Conservation (phyloP, 2,888 invertebrate species). For the Platycheirus rosarum region DNA sequence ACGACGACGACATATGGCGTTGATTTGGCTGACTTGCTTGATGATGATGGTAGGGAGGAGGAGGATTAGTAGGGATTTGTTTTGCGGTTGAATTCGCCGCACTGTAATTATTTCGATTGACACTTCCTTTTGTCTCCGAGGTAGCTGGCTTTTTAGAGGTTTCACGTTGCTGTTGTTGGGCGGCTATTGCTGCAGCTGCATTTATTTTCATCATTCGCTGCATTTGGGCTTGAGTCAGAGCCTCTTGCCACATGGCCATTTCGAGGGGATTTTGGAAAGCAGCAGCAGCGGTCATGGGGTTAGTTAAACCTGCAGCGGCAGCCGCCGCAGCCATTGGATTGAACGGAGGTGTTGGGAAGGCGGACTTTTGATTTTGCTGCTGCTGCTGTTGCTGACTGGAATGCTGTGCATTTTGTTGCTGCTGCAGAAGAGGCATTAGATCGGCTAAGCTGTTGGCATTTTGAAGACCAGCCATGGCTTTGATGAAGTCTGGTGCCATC, state of each 20-base stretch:
- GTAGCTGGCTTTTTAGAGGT: slow-evolving; percentile 39
- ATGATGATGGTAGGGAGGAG: slow-evolving; percentile 62
- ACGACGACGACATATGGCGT: slow-evolving; percentile 47
- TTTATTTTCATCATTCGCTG: slow-evolving; percentile 81
- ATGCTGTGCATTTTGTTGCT: slow-evolving; percentile 71
- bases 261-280: slow-evolving; percentile 80
- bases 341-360: slow-evolving; percentile 67
- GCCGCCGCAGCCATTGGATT: slow-evolving; percentile 71
- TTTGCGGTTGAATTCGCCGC: slow-evolving; percentile 31
- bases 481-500: slow-evolving; percentile 83
- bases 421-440: slow-evolving; percentile 81
- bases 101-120: slow-evolving; percentile 47
- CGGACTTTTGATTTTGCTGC: slow-evolving; percentile 71
- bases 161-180: slow-evolving; percentile 76
- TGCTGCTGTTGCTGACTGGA: slow-evolving; percentile 58
- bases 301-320: slow-evolving; percentile 67
- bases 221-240: slow-evolving; percentile 84
- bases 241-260: slow-evolving; percentile 88
- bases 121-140: slow-evolving; percentile 28
- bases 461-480: slow-evolving; percentile 79
- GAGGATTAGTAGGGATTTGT: slow-evolving; percentile 41
- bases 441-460: slow-evolving; percentile 76
- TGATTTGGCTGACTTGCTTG: slow-evolving; percentile 57
- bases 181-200: slow-evolving; percentile 58
- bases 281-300: slow-evolving; percentile 76